A percentile compares a stretch with the other conserved stretches of the same genome.
phyloP scores from a whole-genome alignment of 2,113 vertebrate genomes.

The Tachysurus vachellii region DNA sequence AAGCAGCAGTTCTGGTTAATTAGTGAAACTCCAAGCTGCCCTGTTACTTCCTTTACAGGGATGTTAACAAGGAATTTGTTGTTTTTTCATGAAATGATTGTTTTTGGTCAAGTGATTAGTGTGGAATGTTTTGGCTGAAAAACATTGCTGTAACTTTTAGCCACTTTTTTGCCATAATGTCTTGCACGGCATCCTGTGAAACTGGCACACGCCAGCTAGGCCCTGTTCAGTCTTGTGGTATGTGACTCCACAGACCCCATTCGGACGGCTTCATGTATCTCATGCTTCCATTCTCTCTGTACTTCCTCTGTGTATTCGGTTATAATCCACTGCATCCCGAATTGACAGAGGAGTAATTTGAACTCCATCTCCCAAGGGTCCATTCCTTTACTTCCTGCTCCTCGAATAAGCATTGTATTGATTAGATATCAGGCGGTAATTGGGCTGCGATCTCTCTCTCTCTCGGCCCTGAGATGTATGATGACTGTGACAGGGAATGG shows the following conservation, averaged over 20 bases:
- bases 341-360: constrained; percentile 97
- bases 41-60: background rate
- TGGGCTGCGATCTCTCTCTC: constrained; percentile 96
- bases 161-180: background rate
- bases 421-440: constrained; percentile 99
- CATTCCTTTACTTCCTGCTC: constrained; percentile 99
- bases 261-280: constrained; percentile 28
- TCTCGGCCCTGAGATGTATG: constrained; percentile 89
- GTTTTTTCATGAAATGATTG: background rate
- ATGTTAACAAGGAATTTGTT: background rate
- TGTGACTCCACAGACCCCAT: constrained; percentile 27
- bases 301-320: constrained; percentile 70
- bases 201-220: background rate
- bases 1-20: background rate
- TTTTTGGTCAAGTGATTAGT: background rate
- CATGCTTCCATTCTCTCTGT: constrained; percentile 44
- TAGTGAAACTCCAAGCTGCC: background rate
- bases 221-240: constrained; percentile 5
- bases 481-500: constrained; percentile 94
- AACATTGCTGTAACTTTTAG: background rate
- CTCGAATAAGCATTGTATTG: constrained; percentile 99
- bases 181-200: background rate
- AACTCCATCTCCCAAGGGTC: constrained; percentile 94
- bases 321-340: constrained; percentile 90
- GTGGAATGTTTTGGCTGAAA: background rate